phyloP scores from a whole-genome alignment of 2,113 vertebrate genomes.

The Notiomystis cincta region DNA sequence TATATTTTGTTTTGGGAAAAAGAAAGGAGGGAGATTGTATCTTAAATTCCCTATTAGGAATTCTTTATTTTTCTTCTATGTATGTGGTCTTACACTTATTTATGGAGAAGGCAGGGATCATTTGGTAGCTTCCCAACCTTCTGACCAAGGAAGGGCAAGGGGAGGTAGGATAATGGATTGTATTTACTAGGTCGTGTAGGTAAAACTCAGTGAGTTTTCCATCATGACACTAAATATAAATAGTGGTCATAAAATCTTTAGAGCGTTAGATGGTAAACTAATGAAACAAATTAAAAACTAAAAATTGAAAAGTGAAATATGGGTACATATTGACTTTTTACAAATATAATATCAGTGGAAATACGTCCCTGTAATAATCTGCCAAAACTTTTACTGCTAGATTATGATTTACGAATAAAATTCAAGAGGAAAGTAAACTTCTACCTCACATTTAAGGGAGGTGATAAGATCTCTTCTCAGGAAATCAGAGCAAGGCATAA shows the following conservation, averaged over 20 bases:
- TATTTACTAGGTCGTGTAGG: background rate
- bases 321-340: background rate
- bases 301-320: slow-evolving; percentile 39
- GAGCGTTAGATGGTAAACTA: slow-evolving; percentile 3
- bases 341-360: background rate
- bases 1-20: background rate
- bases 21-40: background rate
- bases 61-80: background rate
- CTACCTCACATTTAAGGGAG: background rate
- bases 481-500: background rate
- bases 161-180: background rate
- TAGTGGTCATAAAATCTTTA: background rate
- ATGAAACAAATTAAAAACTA: slow-evolving; percentile 40
- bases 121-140: background rate
- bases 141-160: background rate
- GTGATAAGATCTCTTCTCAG: background rate
- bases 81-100: background rate
- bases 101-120: background rate
- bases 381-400: slow-evolving; percentile 10
- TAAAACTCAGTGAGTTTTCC: background rate
- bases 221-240: background rate
- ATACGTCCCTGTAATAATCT: background rate
- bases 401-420: slow-evolving; percentile 27
- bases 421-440: background rate
- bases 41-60: background rate